These are phyloP conservation scores for Thomomys bottae DNA, from an alignment of 2,113 vertebrate species.

Conservation along the genomic window DNA sequence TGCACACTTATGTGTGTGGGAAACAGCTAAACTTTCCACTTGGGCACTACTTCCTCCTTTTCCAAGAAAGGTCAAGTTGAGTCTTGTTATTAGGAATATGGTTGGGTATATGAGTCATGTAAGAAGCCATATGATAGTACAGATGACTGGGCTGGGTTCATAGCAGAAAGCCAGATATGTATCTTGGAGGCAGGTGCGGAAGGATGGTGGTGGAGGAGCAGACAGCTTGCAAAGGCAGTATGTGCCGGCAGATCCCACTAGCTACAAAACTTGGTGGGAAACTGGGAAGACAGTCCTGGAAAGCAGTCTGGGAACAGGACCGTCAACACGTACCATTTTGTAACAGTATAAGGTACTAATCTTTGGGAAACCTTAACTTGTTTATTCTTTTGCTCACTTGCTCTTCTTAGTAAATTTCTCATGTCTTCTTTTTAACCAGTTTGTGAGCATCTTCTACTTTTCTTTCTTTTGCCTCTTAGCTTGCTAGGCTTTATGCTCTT, in stretches of 20 bases:
- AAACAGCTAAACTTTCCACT: conserved; percentile 1
- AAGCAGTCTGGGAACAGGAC: not conserved
- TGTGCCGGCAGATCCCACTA: not conserved
- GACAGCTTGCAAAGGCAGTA: not conserved
- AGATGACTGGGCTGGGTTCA: not conserved
- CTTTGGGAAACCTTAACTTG: not conserved
- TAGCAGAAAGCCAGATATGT: conserved; percentile 18
- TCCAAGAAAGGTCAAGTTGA: conserved; percentile 42
- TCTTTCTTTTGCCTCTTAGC: not conserved
- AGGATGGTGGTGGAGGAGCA: not conserved
- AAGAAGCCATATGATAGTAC: not conserved
- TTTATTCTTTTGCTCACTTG: not conserved
- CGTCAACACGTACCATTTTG: not conserved
- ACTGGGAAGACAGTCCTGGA: not conserved
- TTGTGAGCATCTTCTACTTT: not conserved
- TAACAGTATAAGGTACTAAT: not conserved
- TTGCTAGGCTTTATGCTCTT: not conserved
- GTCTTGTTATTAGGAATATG: not conserved
- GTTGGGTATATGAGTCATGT: not conserved
- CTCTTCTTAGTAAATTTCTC: not conserved
- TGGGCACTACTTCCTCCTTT: not conserved
- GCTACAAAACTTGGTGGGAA: not conserved
- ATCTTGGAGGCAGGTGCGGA: not conserved
- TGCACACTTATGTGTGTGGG: not conserved
- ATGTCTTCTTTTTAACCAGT: not conserved